Base-by-base conservation (phyloP, 2,113 vertebrate species). In the Prolemur simus region DNA sequence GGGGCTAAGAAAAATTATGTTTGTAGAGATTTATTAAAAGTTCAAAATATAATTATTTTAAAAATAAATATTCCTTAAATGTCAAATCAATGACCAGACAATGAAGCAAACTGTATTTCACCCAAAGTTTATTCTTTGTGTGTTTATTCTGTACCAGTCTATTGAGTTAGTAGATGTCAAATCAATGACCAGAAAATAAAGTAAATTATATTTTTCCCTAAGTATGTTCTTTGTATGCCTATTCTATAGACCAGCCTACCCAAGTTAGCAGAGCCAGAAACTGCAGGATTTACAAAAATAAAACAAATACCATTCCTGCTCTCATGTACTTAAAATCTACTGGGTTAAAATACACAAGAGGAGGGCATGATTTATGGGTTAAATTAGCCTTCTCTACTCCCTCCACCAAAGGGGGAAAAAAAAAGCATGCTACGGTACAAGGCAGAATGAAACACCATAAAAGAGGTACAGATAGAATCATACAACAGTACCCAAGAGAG, bases 21-120 rank as follows among this genome's bases (percentile, higher is more conserved):
- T 81, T 82, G 20, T 88, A 90, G 58, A 81, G 18, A 73, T 52
- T 66, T 85, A 91, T 78, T 74, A 5, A 69, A 83, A 78, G 15
- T 77, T 86, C 37, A 82, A 95, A 93, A 91, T 42, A n/a, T 89
- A 87, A 73, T 95, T 95, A 27, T 54, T 94, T n/a, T 76, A 87
- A 21, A 92, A 92, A 10, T 63, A 83, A 63, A 15, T 81, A 64
- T 56, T 94, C 6, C 58, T 91, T 87, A 56, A 87, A 23, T 85
- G 13, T 91, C 47, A 77, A 60, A 45, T 49, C 32, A 54, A 32
- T 52, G 23, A 88, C 54, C 32, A 92, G 6, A 82, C 6, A 84
- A 64, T 83, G 54, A 37, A 42, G 13, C 47, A 64, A 45, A 77
- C 66, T 74, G 10, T 60, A 60, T 81, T 66, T 84, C 18, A 9